These are phyloP conservation scores for Drosophila nigricruria DNA, from an alignment of 2,888 invertebrate genomes.

Conservation along the genomic window DNA sequence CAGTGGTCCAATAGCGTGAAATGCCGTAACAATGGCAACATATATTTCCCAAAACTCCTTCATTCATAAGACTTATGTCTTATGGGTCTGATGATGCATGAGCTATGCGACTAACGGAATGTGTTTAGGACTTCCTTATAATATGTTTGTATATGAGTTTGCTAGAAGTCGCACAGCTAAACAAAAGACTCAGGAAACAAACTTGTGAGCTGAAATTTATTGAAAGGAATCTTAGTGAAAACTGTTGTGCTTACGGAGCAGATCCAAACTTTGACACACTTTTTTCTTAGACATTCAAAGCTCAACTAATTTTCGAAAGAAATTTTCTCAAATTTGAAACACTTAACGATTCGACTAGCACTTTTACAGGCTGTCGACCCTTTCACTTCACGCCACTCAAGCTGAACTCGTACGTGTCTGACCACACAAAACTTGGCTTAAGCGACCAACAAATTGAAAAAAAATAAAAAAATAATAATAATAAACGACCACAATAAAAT, in stretches of 20 bases:
- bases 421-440: slow-evolving; percentile 62
- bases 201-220: slow-evolving; percentile 24
- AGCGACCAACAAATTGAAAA: slow-evolving; percentile 14
- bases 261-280: background rate
- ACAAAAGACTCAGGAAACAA: slow-evolving; percentile 29
- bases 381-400: slow-evolving; percentile 72
- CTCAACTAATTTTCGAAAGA: background rate
- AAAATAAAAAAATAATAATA: slow-evolving; percentile 27
- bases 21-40: slow-evolving; percentile 71
- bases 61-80: slow-evolving; percentile 41
- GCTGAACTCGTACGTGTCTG: slow-evolving; percentile 61
- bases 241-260: background rate
- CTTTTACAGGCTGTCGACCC: slow-evolving; percentile 69
- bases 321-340: slow-evolving; percentile 38
- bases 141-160: slow-evolving; percentile 13
- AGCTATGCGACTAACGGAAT: slow-evolving; percentile 59
- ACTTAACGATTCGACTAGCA: slow-evolving; percentile 32
- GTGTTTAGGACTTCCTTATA: slow-evolving; percentile 14
- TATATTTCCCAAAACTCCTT: slow-evolving; percentile 71
- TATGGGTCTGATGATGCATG: slow-evolving; percentile 60
- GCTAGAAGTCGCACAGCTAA: background rate
- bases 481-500: slow-evolving; percentile 20
- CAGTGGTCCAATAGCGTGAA: slow-evolving; percentile 52
- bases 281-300: background rate
- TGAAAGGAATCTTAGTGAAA: slow-evolving; percentile 3